Base-by-base conservation (phyloP, 2,888 invertebrate species). In the Apamea monoglypha region DNA sequence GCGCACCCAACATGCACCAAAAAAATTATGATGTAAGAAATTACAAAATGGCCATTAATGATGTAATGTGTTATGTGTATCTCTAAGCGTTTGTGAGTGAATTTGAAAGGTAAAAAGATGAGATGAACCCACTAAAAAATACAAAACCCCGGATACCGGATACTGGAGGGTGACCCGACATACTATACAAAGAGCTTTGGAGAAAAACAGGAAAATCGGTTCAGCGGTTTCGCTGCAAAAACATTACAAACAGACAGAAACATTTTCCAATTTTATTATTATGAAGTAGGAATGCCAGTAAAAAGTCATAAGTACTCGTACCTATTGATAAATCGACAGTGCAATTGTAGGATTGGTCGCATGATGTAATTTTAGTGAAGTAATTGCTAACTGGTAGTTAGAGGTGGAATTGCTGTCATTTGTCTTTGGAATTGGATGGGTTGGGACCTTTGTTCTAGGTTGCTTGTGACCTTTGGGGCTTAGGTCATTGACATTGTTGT, bases 301-400 rank as follows among this genome's bases (percentile, higher is more conserved):
- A 83, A 87, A 85, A 77, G 76, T 74, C 63, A 32, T 79, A 59
- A n/a, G n/a, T 59, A n/a, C n/a, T n/a, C n/a, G n/a, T n/a, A n/a
- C n/a, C n/a, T n/a, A 67, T 69, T 87, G 74, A 87, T 85, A 80
- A 83, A 87, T 87, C 47, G 74, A 63, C 61, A 72, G 6, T n/a
- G 56, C 71, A 76, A 85, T 82, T 78, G 74, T 72, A 75, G 29
- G 25, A 86, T 84, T 77, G 72, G 21, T 64, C 29, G 18, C n/a
- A 5, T 64, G 64, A 74, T 68, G 74, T 72, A 44, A 76, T 86
- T 80, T 83, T 59, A 7, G 56, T 70, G 29, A 72, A 66, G 53
- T 86, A 78, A 86, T 84, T 82, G 53, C 61, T 21, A 63, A 53
- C 44, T 71, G 8, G 63, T 59, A 74, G 67, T 78, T 29, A 2